A percentile compares a stretch with the other conserved stretches of the same genome.
phyloP scores from a whole-genome alignment of 2,888 invertebrate genomes.

The Parasteatoda lunata region DNA sequence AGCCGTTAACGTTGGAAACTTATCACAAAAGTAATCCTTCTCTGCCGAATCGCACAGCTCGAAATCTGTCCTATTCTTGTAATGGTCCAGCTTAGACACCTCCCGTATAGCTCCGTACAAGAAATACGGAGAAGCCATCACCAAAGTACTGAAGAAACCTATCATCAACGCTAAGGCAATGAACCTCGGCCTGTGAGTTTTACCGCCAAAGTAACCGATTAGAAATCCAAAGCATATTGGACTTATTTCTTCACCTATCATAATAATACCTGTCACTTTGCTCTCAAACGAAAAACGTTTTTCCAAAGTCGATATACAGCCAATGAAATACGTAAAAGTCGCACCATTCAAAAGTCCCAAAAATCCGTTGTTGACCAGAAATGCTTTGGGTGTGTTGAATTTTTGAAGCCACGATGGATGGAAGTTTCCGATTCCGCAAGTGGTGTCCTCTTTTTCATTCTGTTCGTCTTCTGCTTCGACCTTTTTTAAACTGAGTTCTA shows the following conservation, averaged over 20 bases:
- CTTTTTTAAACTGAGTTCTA: neutral
- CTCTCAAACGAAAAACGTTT: conserved; percentile 70
- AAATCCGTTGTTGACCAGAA: conserved; percentile 32
- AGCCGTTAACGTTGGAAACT: neutral
- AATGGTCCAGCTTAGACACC: conserved; percentile 31
- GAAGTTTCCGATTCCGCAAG: conserved; percentile 69
- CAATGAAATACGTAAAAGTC: conserved; percentile 68
- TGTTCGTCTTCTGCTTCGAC: neutral
- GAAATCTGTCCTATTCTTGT: conserved; percentile 11
- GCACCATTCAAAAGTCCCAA: conserved; percentile 70
- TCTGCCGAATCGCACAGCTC: conserved; percentile 17
- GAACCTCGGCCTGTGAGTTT: conserved; percentile 64
- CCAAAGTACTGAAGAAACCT: conserved; percentile 56
- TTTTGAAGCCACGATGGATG: conserved; percentile 69
- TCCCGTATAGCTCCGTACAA: conserved; percentile 66
- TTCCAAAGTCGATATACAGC: conserved; percentile 68
- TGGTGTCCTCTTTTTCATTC: conserved; percentile 9
- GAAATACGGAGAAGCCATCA: conserved; percentile 67
- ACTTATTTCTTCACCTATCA: conserved; percentile 68
- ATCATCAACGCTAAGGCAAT: conserved; percentile 65
- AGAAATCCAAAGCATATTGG: conserved; percentile 59
- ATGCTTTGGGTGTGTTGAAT: conserved; percentile 67
- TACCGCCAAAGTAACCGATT: conserved; percentile 69
- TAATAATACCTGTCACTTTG: conserved; percentile 69
- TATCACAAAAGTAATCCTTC: neutral